Percentiles rank a stretch among this genome's conserved stretches.
Conservation (phyloP, 2,888 invertebrate genomes). For the Phortica okadai region DNA sequence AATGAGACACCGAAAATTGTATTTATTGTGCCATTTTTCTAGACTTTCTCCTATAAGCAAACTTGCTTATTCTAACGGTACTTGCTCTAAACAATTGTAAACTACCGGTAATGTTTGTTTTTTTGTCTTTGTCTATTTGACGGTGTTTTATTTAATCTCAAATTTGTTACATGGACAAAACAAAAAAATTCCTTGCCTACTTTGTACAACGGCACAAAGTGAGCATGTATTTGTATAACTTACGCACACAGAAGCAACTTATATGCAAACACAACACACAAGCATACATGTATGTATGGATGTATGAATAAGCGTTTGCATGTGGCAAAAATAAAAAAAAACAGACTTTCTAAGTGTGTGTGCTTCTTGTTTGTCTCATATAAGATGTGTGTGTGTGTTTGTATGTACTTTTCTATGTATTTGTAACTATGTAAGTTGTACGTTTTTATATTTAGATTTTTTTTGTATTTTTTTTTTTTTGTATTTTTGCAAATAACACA, state of each 20-base stretch:
- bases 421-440: conserved; percentile 18
- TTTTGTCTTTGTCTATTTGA: too few relatives aligned
- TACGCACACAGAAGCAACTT: background rate
- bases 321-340: conserved; percentile 20
- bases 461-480: conserved; percentile 3
- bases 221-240: too few relatives aligned
- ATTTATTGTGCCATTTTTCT: background rate
- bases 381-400: conserved; percentile 24
- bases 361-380: background rate
- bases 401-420: conserved; percentile 29
- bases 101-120: too few relatives aligned
- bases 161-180: background rate
- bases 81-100: background rate
- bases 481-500: conserved; percentile 11
- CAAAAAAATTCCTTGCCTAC: conserved; percentile 30
- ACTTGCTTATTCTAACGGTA: background rate
- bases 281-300: conserved; percentile 3
- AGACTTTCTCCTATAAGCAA: background rate
- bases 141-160: background rate
- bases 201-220: background rate
- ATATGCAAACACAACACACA: background rate
- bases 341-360: conserved; percentile 9
- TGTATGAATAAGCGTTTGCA: background rate
- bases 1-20: background rate
- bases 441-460: conserved; percentile 29